phyloP scores from a whole-genome alignment of 2,113 vertebrate genomes.

The Ictalurus furcatus region DNA sequence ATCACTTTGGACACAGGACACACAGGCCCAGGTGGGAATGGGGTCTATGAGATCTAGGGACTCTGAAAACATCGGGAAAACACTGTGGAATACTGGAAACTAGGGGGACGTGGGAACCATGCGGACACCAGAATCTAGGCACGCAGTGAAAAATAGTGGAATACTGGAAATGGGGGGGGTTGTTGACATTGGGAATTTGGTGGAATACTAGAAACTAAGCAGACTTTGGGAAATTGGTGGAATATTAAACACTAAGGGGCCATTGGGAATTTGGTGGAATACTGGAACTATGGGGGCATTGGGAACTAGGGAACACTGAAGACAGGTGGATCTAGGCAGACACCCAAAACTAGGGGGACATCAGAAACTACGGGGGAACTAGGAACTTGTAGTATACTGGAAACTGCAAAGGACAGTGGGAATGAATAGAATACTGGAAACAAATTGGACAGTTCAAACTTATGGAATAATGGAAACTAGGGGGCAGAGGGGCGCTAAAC shows the following conservation, averaged over 20 bases:
- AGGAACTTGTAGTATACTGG: background rate
- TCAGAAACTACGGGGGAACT: background rate
- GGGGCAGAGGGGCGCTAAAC: background rate
- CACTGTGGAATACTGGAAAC: background rate
- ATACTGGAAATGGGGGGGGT: background rate
- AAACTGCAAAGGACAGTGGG: background rate
- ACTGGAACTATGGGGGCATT: background rate
- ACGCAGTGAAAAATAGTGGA: background rate
- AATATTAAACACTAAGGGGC: too few species aligned
- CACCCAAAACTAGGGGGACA: background rate
- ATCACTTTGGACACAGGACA: background rate
- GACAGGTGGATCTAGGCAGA: background rate
- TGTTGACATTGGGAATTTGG: background rate
- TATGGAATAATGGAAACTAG: background rate
- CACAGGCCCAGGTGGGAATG: background rate
- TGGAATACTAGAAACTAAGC: background rate
- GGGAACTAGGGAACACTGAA: too few species aligned
- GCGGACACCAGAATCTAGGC: background rate
- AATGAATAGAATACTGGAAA: background rate
- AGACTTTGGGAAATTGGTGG: too few species aligned
- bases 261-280: background rate
- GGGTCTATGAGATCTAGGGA: background rate
- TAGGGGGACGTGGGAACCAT: background rate
- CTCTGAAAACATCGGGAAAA: background rate
- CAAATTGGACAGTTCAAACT: background rate